phyloP scores from a whole-genome alignment of 2,888 invertebrate species.

The Caenorhabditis auriculariae region DNA sequence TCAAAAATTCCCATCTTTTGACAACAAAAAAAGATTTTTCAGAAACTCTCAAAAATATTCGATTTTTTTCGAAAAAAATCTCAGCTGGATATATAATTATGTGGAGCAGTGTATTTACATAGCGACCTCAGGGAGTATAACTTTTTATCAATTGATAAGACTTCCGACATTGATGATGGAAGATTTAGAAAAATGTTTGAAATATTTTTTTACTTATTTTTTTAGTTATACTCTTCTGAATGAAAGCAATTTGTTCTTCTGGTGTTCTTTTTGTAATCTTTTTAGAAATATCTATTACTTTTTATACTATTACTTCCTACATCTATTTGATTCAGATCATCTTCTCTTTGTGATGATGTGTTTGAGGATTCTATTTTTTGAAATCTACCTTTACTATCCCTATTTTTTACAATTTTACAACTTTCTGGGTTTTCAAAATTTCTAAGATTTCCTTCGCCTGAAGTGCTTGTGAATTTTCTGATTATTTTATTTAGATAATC shows the following conservation, averaged over 20 bases:
- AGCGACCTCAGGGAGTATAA: too few species aligned
- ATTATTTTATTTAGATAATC: background rate
- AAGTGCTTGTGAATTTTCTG: background rate
- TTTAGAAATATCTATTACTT: background rate
- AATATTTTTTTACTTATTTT: too few species aligned
- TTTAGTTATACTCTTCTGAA: conserved; percentile 2
- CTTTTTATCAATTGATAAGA: too few species aligned
- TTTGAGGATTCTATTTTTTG: background rate
- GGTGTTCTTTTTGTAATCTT: background rate
- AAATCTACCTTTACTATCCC: background rate
- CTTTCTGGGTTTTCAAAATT: background rate
- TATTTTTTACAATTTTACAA: background rate
- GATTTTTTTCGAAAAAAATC: too few species aligned
- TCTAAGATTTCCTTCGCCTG: background rate
- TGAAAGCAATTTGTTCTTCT: background rate
- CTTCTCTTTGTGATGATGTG: background rate
- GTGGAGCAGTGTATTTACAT: too few species aligned
- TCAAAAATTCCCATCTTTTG: too few species aligned
- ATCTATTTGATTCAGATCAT: background rate
- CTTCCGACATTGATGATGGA: too few species aligned
- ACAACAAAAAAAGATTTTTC: too few species aligned
- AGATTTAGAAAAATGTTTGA: too few species aligned
- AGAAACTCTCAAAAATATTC: too few species aligned
- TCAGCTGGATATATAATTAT: too few species aligned
- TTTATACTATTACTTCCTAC: background rate